Evolutionary conservation across 2,113 vertebrate genomes (phyloP), one percentile per base, ranked within the genome.

Genomic region (Morone saxatilis): DNA sequence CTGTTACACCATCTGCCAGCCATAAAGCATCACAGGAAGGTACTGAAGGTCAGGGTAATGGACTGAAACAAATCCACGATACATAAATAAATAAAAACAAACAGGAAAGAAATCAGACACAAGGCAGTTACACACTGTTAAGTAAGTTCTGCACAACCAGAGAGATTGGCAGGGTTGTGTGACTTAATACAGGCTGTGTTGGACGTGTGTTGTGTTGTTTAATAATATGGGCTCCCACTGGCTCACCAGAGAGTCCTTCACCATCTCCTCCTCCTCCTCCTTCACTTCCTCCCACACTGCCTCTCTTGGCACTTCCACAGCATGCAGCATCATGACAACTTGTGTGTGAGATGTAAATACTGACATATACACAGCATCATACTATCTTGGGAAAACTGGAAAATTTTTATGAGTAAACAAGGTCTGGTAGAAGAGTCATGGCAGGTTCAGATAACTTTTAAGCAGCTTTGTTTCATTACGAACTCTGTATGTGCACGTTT

Each of bases 1-100:
- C 57, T 25, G 25, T 10, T 68, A 48, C 53, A 48, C 76, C 85
- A 77, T 83, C 82, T 87, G 85, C 41, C 4, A 66, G 68, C 13
- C 36, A 57, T 63, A 83, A 75, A 70, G 41, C 65, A 41, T 71
- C n/a, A 45, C 17, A 61, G 59, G 74, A 77, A 54, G 13, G 0
- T 25, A 5, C 11, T 70, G 65, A 78, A 2, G 73, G 65, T 71
- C 6, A 47, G 59, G 31, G 45, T 75, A 86, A 83, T 83, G 68
- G 45, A 67, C 71, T 61, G 82, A 76, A 76, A 83, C 85, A 69
- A 73, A 80, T 6, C 53, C 41, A 53, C 13, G 20, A 47, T 22
- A 40, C 9, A 40, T 60, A 7, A 11, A 71, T 59, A 60, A 36
- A 60, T 31, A 25, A 13, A 38, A 59, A 22, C 36, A 6, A 62